Evolutionary conservation across 2,888 invertebrate species (phyloP), one percentile per base, ranked within the genome.

Genomic region (Mythimna impura): DNA sequence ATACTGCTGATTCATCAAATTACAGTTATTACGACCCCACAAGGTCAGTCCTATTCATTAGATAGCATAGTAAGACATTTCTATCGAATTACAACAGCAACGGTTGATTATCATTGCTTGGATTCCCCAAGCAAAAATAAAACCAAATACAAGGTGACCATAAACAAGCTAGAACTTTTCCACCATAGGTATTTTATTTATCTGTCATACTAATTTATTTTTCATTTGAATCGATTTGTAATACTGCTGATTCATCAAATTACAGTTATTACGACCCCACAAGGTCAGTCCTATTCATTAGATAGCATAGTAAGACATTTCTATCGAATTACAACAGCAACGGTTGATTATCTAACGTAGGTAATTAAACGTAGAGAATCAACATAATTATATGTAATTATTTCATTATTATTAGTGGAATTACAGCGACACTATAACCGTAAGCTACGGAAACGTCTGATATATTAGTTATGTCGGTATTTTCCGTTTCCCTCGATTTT

Each of bases 31-130:
- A 52, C 1, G 20, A 36, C 50, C 3, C 20, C 9, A 34, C 47
- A 50, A 34, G 22, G 52, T 8, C 17, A 40, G 17, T 7, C 17
- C 40, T n/a, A 20, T 8, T 30, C 7, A 54, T 40, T 71, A 30
- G 30, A 40, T 54, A 69, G 40, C 25, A 25, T n/a, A 50, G 17
- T n/a, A n/a, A 12, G 12, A 43, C 12, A 34, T 55, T 73, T 30
- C 73, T 34, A 55, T n/a, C 22, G 34, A 70, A 7, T 30, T 22
- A 9, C 14, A 71, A 40, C 22, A 55, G 34, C 40, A 43, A 71
- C 54, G 5, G 22, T 12, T 54, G 14, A 22, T 22, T 30, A 50
- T 17, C 34, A n/a, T n/a, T n/a, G n/a, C n/a, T n/a, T n/a, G n/a
- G n/a, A n/a, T n/a, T n/a, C n/a, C n/a, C 36, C 36, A 36, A 36